phyloP scores from a whole-genome alignment of 2,888 invertebrate genomes.

The Andrena bicolor region DNA sequence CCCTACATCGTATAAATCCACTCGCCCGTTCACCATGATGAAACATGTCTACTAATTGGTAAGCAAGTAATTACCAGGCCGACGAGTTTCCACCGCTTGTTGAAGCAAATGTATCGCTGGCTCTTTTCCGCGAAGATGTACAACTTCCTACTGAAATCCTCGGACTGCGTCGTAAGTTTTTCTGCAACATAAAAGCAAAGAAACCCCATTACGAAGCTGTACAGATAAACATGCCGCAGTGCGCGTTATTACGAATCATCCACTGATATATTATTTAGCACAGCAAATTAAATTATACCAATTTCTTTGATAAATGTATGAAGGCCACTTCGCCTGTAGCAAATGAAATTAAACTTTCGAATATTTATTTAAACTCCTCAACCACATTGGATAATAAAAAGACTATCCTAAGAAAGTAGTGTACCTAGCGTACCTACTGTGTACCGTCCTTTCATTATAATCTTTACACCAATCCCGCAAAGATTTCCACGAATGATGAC shows the following conservation, averaged over 20 bases:
- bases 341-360: too few species aligned
- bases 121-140: constrained; percentile 90
- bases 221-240: constrained; percentile 15
- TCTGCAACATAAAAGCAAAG: constrained; percentile 86
- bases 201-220: constrained; percentile 11
- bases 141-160: constrained; percentile 87
- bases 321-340: too few species aligned
- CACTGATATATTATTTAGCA: not conserved
- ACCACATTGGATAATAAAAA: too few species aligned
- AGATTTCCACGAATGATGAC: too few species aligned
- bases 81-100: constrained; percentile 90
- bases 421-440: too few species aligned
- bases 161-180: constrained; percentile 89
- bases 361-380: too few species aligned
- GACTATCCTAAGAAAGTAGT: too few species aligned
- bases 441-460: too few species aligned
- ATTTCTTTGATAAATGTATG: not conserved
- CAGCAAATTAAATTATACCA: not conserved
- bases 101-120: constrained; percentile 92
- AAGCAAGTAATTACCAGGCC: constrained; percentile 87
- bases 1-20: constrained; percentile 49
- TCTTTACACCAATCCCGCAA: too few species aligned
- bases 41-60: constrained; percentile 65
- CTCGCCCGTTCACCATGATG: constrained; percentile 34
- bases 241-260: not conserved